phyloP scores from a whole-genome alignment of 2,113 vertebrate species.

The Diglossa brunneiventris region DNA sequence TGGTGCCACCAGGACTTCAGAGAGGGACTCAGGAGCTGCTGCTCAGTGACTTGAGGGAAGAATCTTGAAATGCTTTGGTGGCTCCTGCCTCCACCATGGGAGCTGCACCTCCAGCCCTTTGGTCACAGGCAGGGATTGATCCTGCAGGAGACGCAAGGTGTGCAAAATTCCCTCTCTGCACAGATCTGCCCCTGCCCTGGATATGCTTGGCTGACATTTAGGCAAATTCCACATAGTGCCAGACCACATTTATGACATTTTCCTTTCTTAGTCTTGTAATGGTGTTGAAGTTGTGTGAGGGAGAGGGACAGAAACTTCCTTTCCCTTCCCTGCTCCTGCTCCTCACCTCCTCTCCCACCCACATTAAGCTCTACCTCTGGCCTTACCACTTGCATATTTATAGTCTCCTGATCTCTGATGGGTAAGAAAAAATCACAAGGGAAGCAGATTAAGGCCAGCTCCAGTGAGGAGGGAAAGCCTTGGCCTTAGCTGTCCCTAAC shows the following conservation, averaged over 20 bases:
- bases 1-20: background rate
- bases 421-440: background rate
- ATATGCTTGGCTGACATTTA: background rate
- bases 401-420: background rate
- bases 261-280: background rate
- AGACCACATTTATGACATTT: background rate
- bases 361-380: background rate
- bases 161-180: background rate
- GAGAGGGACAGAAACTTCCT: background rate
- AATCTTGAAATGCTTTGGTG: background rate
- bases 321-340: fast-evolving
- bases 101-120: background rate
- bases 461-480: background rate
- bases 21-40: background rate
- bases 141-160: background rate
- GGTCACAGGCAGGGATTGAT: fast-evolving
- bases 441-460: background rate
- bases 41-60: background rate
- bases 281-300: background rate
- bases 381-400: background rate
- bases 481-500: background rate
- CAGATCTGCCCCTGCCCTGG: background rate
- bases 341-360: background rate
- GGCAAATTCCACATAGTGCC: background rate
- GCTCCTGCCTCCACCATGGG: background rate